Evolutionary conservation across 92 coral and sea anemone genomes (phyloP), one percentile per base, ranked within the genome.

Genomic region (Plumapathes pennacea): DNA sequence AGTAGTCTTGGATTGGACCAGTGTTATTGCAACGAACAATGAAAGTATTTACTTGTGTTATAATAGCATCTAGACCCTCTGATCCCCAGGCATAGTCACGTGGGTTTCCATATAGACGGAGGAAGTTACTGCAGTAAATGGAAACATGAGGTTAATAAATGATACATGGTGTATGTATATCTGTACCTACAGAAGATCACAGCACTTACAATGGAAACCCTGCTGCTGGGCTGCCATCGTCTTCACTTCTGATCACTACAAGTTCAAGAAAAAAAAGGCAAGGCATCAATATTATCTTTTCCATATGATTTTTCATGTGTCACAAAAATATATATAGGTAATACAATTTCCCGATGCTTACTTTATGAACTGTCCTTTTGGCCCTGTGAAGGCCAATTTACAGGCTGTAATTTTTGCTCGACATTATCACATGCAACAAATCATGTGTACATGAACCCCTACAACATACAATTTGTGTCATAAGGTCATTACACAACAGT

Each of bases 81-180:
- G 83, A 60, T 7, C 97, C 96, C 98, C 98, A 92, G 10, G 83
- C 98, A 64, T 92, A 92, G 59, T 92, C 98, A 25, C 86, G 96
- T 20, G 96, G 98, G 53, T 84, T 88, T 13, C 96, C 98, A 64
- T 92, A 96, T 26, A 92, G 83, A 40, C 88, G 96, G 18, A 91
- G 62, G 57, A 92, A 67, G 45, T 89, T 83, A 34, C 98, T 92
- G 39, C 34, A 23, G 46, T 27, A 32, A 36, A 44, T 17, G 38
- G 25, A 27, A 14, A 40, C 13, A 29, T 23, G 3, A 23, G 60
- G 60, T 13, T 19, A 13, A n/a, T n/a, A n/a, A n/a, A n/a, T n/a
- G n/a, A n/a, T n/a, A n/a, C n/a, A n/a, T n/a, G n/a, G n/a, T n/a
- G n/a, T n/a, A n/a, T n/a, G n/a, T n/a, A n/a, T n/a, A n/a, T n/a